Conservation (phyloP, 2,888 invertebrate genomes). For the Hyposoter didymator region DNA sequence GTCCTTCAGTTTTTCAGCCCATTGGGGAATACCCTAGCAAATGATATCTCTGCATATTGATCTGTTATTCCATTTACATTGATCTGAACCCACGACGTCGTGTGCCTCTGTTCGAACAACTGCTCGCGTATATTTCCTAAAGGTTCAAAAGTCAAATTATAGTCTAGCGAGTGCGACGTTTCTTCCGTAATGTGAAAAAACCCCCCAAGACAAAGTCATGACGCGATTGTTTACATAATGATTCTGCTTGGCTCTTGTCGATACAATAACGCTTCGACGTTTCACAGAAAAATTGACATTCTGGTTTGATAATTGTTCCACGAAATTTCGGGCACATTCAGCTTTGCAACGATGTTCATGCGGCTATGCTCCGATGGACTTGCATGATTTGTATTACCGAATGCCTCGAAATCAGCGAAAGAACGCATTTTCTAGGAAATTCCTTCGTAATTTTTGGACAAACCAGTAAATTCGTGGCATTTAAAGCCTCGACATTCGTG, state of each 20-base stretch:
- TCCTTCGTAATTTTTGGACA: background rate
- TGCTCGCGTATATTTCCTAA: background rate
- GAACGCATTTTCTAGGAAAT: background rate
- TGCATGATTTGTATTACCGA: background rate
- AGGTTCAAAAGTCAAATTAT: conserved; percentile 36
- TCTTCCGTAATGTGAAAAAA: conserved; percentile 13
- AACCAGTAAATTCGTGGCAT: background rate
- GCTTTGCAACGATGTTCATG: background rate
- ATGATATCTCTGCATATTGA: background rate
- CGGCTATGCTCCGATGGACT: background rate
- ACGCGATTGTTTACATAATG: conserved; percentile 38
- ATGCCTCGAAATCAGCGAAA: background rate
- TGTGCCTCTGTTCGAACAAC: background rate
- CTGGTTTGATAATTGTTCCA: background rate
- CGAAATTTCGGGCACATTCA: background rate
- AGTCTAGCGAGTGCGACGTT: background rate
- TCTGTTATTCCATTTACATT: conserved; percentile 10
- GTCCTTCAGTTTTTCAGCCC: background rate
- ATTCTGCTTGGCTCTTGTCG: background rate
- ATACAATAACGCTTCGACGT: background rate
- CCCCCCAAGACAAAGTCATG: conserved; percentile 5
- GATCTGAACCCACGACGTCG: background rate
- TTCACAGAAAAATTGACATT: background rate
- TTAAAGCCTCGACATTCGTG: too few species aligned
- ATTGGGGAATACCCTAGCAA: background rate